A percentile compares a stretch with the other conserved stretches of the same genome.
Conservation (phyloP, 92 coral and sea anemone genomes). For the Porites divaricata region DNA sequence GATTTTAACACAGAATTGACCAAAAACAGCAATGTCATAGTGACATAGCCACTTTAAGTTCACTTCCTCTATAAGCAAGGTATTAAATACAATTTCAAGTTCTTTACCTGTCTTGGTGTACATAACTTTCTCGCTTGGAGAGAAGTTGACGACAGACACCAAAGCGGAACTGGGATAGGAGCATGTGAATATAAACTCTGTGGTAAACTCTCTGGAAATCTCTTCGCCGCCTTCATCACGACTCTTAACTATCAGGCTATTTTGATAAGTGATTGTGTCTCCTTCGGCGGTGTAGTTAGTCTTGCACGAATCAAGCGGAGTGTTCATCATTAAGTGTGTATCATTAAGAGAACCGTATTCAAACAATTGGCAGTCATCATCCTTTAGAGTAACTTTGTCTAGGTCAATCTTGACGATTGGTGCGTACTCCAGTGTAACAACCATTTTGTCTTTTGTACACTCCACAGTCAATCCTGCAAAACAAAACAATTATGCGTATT, state of each 20-base stretch:
- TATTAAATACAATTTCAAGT: too few relatives aligned
- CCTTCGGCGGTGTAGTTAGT: conserved; percentile 68
- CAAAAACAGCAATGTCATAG: too few relatives aligned
- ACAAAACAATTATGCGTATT: background rate
- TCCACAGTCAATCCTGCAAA: conserved; percentile 63
- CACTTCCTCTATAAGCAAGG: too few relatives aligned
- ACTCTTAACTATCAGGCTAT: conserved; percentile 65
- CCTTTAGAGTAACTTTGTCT: conserved; percentile 67
- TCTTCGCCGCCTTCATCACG: conserved; percentile 29
- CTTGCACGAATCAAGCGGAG: conserved; percentile 63
- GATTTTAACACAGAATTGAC: too few relatives aligned
- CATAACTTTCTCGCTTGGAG: conserved; percentile 80
- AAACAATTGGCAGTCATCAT: conserved; percentile 34
- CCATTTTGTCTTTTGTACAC: conserved; percentile 68
- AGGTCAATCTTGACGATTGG: conserved; percentile 17
- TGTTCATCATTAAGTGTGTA: conserved; percentile 10
- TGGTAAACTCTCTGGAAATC: conserved; percentile 79
- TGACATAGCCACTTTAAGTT: too few relatives aligned
- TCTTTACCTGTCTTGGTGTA: conserved; percentile 69
- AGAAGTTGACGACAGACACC: conserved; percentile 76
- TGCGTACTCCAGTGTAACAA: conserved; percentile 39
- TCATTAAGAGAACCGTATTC: background rate
- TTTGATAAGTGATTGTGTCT: conserved; percentile 65
- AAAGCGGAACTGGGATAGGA: conserved; percentile 65
- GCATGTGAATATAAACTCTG: conserved; percentile 81